phyloP scores from a whole-genome alignment of 37 sponge, comb jelly and placozoan species.

The Chondrilla cf. caribensis region DNA sequence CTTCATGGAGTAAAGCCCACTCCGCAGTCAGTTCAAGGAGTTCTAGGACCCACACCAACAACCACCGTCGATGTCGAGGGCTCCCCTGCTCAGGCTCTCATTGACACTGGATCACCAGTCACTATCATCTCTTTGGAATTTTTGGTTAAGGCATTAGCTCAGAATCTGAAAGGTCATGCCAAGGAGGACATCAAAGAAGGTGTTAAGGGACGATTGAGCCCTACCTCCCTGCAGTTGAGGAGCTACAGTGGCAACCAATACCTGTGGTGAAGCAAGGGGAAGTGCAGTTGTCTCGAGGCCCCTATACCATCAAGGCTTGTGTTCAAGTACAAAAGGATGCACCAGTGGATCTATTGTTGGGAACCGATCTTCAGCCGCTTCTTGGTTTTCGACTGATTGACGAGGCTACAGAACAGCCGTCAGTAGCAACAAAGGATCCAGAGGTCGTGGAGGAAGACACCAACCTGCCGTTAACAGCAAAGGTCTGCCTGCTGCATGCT shows the following conservation, averaged over 20 bases:
- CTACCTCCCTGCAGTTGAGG: conserved; percentile 6
- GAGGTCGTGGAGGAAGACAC: too few species aligned
- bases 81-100: not conserved
- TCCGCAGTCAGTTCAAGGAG: not conserved
- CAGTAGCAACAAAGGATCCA: too few species aligned
- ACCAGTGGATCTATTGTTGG: conserved; percentile 35
- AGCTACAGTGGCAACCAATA: conserved; percentile 42
- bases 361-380: conserved; percentile 42
- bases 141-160: not conserved
- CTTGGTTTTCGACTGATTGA: not conserved
- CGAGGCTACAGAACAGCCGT: not conserved
- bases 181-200: conserved; percentile 9
- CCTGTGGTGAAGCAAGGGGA: conserved; percentile 20
- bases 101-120: conserved; percentile 32
- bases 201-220: not conserved
- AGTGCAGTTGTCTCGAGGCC: not conserved
- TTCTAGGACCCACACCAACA: conserved; percentile 7
- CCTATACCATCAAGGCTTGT: not conserved
- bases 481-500: conserved; percentile 37
- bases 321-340: conserved; percentile 46
- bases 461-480: too few species aligned
- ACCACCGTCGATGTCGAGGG: conserved; percentile 9
- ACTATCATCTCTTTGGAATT: conserved; percentile 28
- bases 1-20: not conserved
- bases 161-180: not conserved